Evolutionary conservation across 2,888 invertebrate species (phyloP), one percentile per base, ranked within the genome.

Genomic region (Cremastinae sp.): DNA sequence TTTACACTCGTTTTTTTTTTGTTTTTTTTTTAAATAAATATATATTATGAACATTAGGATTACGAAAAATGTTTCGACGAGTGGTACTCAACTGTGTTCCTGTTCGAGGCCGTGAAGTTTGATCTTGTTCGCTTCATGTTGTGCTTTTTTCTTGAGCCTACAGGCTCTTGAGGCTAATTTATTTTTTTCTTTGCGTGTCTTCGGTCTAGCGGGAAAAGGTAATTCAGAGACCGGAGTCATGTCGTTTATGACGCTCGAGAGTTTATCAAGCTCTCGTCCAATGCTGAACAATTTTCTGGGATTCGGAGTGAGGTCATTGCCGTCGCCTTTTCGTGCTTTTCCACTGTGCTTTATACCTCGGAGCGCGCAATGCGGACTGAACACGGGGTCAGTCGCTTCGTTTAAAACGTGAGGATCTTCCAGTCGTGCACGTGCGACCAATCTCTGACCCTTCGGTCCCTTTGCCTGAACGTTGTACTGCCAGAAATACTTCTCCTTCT

Each of bases 391-490:
- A 58, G 97, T 96, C 62, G 97, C 94, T 89, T 95, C 95, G 87
- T 97, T 95, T 77, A 98, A 91, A 49, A 96, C 93, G 90, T 98
- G 98, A 7, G 98, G 98, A 91, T 98, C 97, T 86, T 96, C 96
- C 45, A 95, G 93, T 86, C 96, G 95, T 59, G 95, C 94, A 90
- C 96, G 95, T 83, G 97, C 92, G 56, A 96, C 94, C 77, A 97
- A 91, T 78, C 97, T 92, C 89, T 97, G 97, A 47, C 98, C 98
- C 91, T 99, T 98, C 3, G 98, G 98, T 0, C 99, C 98, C 90
- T 99, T 98, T 0, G 98, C 96, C 90, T 98, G 98, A 0, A 98
- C 97, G 91, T 99, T 99, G 90, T 99, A 99, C 90, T 98, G 98
- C 98, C 99, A 99, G 90, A 99, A 98, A 90, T 93, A 98, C 76